Conservation (phyloP, 1,140 invertebrate species). For the Hypothenemus hampei region DNA sequence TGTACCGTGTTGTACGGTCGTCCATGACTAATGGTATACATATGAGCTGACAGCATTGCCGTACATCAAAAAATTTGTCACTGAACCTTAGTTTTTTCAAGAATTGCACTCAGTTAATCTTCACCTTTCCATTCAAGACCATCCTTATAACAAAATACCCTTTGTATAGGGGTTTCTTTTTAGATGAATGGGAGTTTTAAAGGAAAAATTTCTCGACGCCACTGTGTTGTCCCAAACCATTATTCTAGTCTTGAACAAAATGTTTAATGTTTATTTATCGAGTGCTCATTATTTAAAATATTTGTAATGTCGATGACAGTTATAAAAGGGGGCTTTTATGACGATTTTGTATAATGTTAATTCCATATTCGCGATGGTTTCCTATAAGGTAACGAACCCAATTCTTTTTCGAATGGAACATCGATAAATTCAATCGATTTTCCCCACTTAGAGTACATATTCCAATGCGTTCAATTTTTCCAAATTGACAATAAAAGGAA, state of each 20-base stretch:
- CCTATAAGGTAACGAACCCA: slow-evolving; percentile 6
- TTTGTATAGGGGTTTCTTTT: too few relatives aligned
- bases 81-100: too few relatives aligned
- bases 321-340: slow-evolving; percentile 12
- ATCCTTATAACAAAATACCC: too few relatives aligned
- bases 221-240: slow-evolving; percentile 13
- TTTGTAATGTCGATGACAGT: slow-evolving; percentile 25
- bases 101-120: too few relatives aligned
- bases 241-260: slow-evolving; percentile 24
- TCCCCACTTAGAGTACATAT: not conserved
- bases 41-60: slow-evolving; percentile 25
- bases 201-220: too few relatives aligned
- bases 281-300: slow-evolving; percentile 22
- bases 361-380: not conserved
- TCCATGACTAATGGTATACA: slow-evolving; percentile 31
- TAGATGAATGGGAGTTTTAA: too few relatives aligned
- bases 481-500: slow-evolving; percentile 16
- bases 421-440: not conserved
- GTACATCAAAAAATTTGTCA: slow-evolving; percentile 1
- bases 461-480: slow-evolving; percentile 1
- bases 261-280: slow-evolving; percentile 28
- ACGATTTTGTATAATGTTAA: slow-evolving; percentile 12
- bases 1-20: slow-evolving; percentile 27
- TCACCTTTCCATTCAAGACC: too few relatives aligned
- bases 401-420: not conserved